Evolutionary conservation across 2,113 vertebrate species (phyloP).

Genomic region (Semnornis frantzii): DNA sequence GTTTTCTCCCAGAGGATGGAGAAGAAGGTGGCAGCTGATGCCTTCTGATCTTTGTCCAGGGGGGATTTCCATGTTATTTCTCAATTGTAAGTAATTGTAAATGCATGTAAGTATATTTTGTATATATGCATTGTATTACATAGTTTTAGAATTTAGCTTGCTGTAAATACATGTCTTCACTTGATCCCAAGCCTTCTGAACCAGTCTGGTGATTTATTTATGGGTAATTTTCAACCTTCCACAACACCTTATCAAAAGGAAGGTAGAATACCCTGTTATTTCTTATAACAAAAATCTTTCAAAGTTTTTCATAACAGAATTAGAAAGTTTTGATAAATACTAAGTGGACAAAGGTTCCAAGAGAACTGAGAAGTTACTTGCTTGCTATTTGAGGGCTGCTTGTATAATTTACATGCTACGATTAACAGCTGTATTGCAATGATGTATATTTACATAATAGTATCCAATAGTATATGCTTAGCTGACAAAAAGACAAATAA

Average conservation of each 20-base stretch:
- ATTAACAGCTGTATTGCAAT: neutral
- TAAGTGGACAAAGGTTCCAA: neutral
- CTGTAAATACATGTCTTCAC: too few relatives aligned
- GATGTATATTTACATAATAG: conserved; percentile 25
- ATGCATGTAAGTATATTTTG: too few relatives aligned
- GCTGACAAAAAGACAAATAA: conserved; percentile 48
- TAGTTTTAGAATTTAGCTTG: too few relatives aligned
- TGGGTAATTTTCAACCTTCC: too few relatives aligned
- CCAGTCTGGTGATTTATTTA: too few relatives aligned
- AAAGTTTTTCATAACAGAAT: neutral
- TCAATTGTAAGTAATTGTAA: too few relatives aligned
- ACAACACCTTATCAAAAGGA: neutral
- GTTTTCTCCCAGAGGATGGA: too few relatives aligned
- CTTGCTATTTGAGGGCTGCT: neutral
- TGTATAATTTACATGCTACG: neutral
- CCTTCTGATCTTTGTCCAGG: too few relatives aligned
- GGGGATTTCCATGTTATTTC: too few relatives aligned
- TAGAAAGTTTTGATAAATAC: conserved; percentile 11
- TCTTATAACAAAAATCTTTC: neutral
- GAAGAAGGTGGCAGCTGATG: too few relatives aligned
- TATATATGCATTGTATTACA: too few relatives aligned
- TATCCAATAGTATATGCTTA: neutral
- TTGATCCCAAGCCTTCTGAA: too few relatives aligned
- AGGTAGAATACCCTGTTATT: neutral
- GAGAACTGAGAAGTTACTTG: conserved; percentile 6